These are phyloP conservation scores for Trichacis sp. DNA, from an alignment of 2,888 invertebrate genomes.

Conservation along the genomic window DNA sequence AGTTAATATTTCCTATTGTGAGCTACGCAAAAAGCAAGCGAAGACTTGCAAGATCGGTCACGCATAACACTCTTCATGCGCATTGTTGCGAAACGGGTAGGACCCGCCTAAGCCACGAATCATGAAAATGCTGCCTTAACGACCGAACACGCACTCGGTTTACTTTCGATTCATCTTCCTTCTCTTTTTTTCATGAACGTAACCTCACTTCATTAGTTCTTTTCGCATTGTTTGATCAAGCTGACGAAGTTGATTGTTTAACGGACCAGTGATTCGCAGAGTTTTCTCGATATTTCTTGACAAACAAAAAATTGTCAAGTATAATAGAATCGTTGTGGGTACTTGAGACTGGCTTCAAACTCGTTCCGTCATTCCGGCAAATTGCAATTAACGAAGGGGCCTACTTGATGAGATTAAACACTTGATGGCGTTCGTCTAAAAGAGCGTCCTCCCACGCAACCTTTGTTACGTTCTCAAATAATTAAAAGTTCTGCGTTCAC, in stretches of 20 bases:
- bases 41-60: conserved; percentile 40
- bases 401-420: conserved; percentile 50
- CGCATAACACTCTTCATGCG: conserved; percentile 45
- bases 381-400: conserved; percentile 48
- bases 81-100: conserved; percentile 42
- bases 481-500: too few relatives aligned
- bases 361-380: conserved; percentile 49
- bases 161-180: conserved; percentile 33
- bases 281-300: not conserved
- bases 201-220: not conserved
- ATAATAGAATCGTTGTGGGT: too few relatives aligned
- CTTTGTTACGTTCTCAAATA: conserved; percentile 32
- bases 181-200: conserved; percentile 2
- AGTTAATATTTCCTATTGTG: conserved; percentile 21
- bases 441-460: conserved; percentile 42
- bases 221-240: not conserved
- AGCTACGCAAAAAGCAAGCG: conserved; percentile 25
- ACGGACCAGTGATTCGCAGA: not conserved
- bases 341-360: conserved; percentile 42
- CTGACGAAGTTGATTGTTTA: too few relatives aligned
- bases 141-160: conserved; percentile 31
- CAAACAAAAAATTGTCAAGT: not conserved
- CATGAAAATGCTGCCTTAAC: conserved; percentile 41
- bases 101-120: conserved; percentile 32
- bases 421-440: conserved; percentile 41